phyloP scores from a whole-genome alignment of 2,888 invertebrate genomes.

The Andrena chrysosceles region DNA sequence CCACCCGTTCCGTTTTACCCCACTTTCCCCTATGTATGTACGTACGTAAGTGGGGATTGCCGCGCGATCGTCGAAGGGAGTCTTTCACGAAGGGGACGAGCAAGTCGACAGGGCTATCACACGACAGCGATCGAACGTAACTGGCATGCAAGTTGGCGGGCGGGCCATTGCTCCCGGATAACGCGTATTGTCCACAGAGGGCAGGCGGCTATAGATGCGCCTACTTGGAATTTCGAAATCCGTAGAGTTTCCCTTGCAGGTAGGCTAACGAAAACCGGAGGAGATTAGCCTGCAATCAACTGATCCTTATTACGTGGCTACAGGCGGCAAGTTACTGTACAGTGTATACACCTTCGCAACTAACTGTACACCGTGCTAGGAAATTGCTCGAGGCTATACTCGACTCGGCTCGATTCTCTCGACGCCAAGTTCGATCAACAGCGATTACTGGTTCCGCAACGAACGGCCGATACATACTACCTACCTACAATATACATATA shows the following conservation, averaged over 20 bases:
- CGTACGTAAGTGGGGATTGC: too few relatives aligned
- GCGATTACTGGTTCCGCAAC: conserved; percentile 12
- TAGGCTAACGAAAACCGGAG: conserved; percentile 59
- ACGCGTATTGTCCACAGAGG: not conserved
- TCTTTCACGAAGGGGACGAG: not conserved
- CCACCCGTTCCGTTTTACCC: too few relatives aligned
- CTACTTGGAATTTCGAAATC: conserved; percentile 36
- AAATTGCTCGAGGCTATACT: conserved; percentile 37
- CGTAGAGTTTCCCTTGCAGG: conserved; percentile 1
- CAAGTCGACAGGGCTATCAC: not conserved
- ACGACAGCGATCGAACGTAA: conserved; percentile 49
- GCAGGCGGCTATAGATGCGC: conserved; percentile 12
- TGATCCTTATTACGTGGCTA: conserved; percentile 61
- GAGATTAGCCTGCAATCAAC: conserved; percentile 63
- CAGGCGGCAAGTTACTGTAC: conserved; percentile 49
- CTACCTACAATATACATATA: too few relatives aligned
- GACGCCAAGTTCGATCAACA: not conserved
- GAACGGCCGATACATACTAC: too few relatives aligned
- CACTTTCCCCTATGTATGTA: too few relatives aligned
- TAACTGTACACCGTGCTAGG: conserved; percentile 35
- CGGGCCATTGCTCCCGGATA: too few relatives aligned
- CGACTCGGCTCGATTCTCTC: conserved; percentile 36
- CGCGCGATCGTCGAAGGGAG: not conserved
- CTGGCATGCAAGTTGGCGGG: conserved; percentile 44
- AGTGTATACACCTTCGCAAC: conserved; percentile 38